These are phyloP conservation scores for Pseudoips prasinana DNA, from an alignment of 2,888 invertebrate genomes.

Conservation along the genomic window DNA sequence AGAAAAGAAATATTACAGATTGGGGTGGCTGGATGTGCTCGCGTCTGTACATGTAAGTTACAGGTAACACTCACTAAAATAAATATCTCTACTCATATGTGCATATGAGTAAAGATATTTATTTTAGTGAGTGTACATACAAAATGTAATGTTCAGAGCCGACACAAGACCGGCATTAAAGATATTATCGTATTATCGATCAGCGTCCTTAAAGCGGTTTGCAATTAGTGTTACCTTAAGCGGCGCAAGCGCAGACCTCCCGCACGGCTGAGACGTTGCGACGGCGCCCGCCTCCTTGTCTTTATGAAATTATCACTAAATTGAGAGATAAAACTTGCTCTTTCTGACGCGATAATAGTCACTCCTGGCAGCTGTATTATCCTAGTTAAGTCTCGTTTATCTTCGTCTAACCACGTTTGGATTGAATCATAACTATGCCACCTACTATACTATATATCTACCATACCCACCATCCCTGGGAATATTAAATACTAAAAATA, in stretches of 20 bases:
- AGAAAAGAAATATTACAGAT: too few relatives aligned
- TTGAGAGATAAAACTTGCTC: constrained; percentile 71
- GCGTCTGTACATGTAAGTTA: constrained; percentile 18
- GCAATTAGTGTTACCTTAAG: constrained; percentile 66
- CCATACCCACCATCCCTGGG: too few relatives aligned
- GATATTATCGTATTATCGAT: constrained; percentile 74
- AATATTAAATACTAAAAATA: too few relatives aligned
- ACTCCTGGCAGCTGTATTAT: constrained; percentile 47
- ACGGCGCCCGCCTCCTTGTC: constrained; percentile 46
- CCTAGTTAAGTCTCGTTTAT: constrained; percentile 59
- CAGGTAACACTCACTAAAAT: too few relatives aligned
- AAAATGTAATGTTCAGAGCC: constrained; percentile 54
- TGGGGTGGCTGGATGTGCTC: too few relatives aligned
- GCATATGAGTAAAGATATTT: constrained; percentile 38
- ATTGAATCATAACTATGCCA: constrained; percentile 31
- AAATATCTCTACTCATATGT: too few relatives aligned
- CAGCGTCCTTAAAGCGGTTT: constrained; percentile 65
- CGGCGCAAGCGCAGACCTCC: constrained; percentile 57
- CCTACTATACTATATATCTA: too few relatives aligned
- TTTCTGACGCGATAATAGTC: constrained; percentile 66
- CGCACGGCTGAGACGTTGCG: constrained; percentile 45
- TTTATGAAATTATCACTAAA: constrained; percentile 75
- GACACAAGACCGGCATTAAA: constrained; percentile 63
- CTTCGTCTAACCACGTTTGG: constrained; percentile 27
- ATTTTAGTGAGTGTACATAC: constrained; percentile 43